Base-by-base conservation (phyloP, 2,797 vertebrate genomes). In the Neosalanx taihuensis region DNA sequence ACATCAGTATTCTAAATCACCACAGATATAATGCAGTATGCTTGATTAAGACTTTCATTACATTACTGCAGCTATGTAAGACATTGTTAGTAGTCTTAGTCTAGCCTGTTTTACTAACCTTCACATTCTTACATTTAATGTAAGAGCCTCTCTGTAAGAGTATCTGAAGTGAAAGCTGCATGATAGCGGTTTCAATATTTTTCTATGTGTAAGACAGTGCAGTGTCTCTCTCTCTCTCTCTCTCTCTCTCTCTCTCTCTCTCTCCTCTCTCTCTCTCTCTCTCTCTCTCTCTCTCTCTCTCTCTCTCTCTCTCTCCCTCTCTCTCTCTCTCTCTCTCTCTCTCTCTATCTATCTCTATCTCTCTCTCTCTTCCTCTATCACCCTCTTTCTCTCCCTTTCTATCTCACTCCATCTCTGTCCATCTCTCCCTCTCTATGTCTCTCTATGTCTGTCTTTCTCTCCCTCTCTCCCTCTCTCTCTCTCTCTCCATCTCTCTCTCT, bases 331-430 rank as follows among this genome's bases (percentile, higher is more conserved):
- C 30, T 2, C 41, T 46, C 41, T 46, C 41, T 46, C 41, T 46
- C 41, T 17, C 20, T 17, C 69, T 26, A 26, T 26, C 23, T 26
- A 1, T 26, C 23, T 26, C 23, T 1, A 26, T 26, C 67, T 69
- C 67, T 37, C 67, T 37, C 65, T 67, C 30, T 70, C 46, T 81
- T 81, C 81, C 84, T 83, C 81, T 79, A 80, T 79, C 23, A 1
- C 23, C 23, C 23, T 26, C 23, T 26, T 26, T 26, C 23, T 26
- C 23, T 26, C 23, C 23, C 23, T 1, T 26, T 26, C 23, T 26
- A 26, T 26, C 23, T 26, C 23, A 26, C 23, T 26, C 23, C 23
- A 26, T 26, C 23, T 26, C 23, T 26, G 23, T 26, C 23, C 23
- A 26, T 26, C 23, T 26, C 23, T 26, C 23, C 23, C 23, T 26